phyloP scores from a whole-genome alignment of 2,888 invertebrate species.

The Perizoma affinitatum region DNA sequence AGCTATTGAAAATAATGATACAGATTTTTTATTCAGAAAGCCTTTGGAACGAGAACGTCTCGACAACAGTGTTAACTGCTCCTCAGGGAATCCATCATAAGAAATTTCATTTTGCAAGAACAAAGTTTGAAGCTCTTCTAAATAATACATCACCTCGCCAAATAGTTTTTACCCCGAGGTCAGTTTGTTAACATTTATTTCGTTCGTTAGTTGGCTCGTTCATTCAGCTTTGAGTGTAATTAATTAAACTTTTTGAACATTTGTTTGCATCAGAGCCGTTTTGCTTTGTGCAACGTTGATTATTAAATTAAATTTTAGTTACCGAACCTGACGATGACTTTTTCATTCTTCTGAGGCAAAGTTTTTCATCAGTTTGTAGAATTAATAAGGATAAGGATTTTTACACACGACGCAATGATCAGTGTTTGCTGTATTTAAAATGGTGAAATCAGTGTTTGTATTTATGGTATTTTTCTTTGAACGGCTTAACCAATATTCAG shows the following conservation, averaged over 20 bases:
- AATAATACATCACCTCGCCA: constrained; percentile 30
- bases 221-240: constrained; percentile 23
- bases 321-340: too few species aligned
- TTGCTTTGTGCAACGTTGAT: too few species aligned
- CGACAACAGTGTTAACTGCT: constrained; percentile 32
- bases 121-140: constrained; percentile 30
- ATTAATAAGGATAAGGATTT: too few species aligned
- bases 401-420: too few species aligned
- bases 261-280: constrained; percentile 3
- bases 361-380: too few species aligned
- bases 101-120: constrained; percentile 36
- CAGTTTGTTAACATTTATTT: constrained; percentile 31
- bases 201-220: constrained; percentile 20
- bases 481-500: too few species aligned
- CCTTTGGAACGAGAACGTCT: constrained; percentile 10
- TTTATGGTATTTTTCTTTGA: too few species aligned
- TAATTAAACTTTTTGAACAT: constrained; percentile 32
- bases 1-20: constrained; percentile 18
- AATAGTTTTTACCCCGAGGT: constrained; percentile 24
- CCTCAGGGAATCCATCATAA: constrained; percentile 31
- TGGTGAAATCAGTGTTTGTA: too few species aligned
- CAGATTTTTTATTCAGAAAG: constrained; percentile 23
- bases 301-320: too few species aligned
- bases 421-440: too few species aligned
- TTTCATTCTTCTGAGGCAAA: too few species aligned